phyloP scores from a whole-genome alignment of 2,888 invertebrate genomes.

The Pharmacophagus antenor region DNA sequence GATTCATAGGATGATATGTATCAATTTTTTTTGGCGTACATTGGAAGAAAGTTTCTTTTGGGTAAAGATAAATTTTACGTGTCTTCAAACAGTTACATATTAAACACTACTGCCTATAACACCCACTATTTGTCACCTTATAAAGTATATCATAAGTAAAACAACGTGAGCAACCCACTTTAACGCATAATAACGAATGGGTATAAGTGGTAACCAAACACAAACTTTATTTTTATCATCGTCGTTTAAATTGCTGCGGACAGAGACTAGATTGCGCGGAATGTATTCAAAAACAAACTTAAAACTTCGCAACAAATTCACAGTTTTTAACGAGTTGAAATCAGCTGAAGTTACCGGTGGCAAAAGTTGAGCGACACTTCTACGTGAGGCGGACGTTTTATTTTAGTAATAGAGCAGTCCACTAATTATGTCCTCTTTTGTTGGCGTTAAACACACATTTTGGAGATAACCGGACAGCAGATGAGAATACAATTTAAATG shows the following conservation, averaged over 20 bases:
- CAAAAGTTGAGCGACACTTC: slow-evolving; percentile 7
- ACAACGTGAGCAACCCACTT: not conserved
- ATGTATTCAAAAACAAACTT: slow-evolving; percentile 1
- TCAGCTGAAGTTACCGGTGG: slow-evolving; percentile 10
- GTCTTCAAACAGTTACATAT: no score
- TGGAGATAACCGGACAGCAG: no score
- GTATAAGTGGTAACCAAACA: not conserved
- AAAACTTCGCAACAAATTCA: slow-evolving; percentile 3
- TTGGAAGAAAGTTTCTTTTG: no score
- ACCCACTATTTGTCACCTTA: no score
- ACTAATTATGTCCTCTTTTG: not conserved
- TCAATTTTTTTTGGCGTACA: no score
- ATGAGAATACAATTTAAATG: no score
- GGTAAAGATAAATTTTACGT: no score
- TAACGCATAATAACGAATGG: not conserved
- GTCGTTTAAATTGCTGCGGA: not conserved
- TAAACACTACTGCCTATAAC: no score
- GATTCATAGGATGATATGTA: no score
- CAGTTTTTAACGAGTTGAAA: slow-evolving; percentile 22
- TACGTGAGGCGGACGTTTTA: not conserved
- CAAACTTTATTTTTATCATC: not conserved
- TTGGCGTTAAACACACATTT: not conserved
- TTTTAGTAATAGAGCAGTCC: not conserved
- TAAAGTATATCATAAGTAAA: not conserved
- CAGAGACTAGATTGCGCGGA: not conserved